phyloP scores from a whole-genome alignment of 2,888 invertebrate genomes.

The Lapara coniferarum region DNA sequence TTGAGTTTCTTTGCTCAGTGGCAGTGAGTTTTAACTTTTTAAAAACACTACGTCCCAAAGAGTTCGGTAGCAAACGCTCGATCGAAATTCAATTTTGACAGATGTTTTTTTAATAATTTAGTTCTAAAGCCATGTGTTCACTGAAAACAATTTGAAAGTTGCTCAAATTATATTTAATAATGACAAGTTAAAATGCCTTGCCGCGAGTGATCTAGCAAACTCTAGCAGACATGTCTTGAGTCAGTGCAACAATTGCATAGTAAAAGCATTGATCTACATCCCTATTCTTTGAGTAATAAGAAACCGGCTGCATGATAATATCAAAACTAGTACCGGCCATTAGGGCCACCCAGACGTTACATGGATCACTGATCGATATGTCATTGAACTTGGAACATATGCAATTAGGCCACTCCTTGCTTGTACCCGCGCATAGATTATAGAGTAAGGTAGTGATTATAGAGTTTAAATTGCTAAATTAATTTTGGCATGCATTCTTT shows the following conservation, averaged over 20 bases:
- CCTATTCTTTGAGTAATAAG: background rate
- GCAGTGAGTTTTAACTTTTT: background rate
- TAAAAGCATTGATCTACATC: background rate
- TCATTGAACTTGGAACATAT: constrained; percentile 37
- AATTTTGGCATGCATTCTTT: background rate
- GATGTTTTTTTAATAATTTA: too few relatives aligned
- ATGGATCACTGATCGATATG: constrained; percentile 33
- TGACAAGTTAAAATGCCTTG: too few relatives aligned
- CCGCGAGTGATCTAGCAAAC: too few relatives aligned
- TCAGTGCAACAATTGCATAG: too few relatives aligned
- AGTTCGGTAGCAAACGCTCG: background rate
- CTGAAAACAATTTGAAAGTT: too few relatives aligned
- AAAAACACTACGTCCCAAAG: background rate
- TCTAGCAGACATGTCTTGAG: too few relatives aligned
- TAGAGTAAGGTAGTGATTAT: background rate
- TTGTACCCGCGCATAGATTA: background rate
- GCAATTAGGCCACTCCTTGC: constrained; percentile 30
- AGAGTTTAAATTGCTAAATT: background rate
- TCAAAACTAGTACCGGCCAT: constrained; percentile 17
- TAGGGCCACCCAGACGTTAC: constrained; percentile 20
- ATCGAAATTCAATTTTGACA: background rate
- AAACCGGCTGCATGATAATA: constrained; percentile 4
- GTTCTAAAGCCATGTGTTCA: too few relatives aligned
- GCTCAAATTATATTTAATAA: too few relatives aligned
- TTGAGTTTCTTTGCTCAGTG: background rate